Evolutionary conservation across 64 coral and sea anemone species (phyloP).

Genomic region (Platygyra sinensis): DNA sequence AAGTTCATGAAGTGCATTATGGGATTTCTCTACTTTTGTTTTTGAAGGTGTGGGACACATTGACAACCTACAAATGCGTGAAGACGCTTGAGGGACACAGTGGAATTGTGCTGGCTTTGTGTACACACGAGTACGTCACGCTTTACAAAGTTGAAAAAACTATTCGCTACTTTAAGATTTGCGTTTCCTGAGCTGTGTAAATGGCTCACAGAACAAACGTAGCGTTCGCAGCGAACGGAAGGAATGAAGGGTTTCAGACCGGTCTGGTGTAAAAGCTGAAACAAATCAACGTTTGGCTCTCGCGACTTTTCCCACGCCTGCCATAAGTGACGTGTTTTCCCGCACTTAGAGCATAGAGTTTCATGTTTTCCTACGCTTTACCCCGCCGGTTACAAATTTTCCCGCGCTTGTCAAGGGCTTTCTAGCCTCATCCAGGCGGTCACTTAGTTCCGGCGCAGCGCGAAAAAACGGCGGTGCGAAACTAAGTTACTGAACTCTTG

Average conservation of each 20-base stretch:
- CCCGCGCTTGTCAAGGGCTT: not conserved
- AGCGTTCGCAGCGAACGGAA: no score
- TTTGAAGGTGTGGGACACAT: conserved; percentile 92
- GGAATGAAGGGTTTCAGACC: no score
- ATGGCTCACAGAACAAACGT: not conserved
- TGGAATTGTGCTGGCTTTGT: conserved; percentile 87
- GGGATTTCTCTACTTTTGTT: conserved; percentile 9
- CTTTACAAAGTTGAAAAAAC: no score
- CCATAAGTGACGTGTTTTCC: not conserved
- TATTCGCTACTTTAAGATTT: not conserved
- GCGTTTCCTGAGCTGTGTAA: not conserved
- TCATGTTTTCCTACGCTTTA: not conserved
- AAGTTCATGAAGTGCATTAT: not conserved
- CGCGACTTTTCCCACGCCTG: not conserved
- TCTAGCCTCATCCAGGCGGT: not conserved
- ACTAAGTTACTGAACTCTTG: no score
- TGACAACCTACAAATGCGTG: conserved; percentile 92
- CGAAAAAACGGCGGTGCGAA: no score
- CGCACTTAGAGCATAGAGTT: not conserved
- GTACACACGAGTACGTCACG: conserved; percentile 87
- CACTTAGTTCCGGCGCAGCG: no score
- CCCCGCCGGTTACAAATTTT: not conserved
- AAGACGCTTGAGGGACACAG: conserved; percentile 94
- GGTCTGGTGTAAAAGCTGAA: no score
- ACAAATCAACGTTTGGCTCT: no score